Conservation (phyloP, 2,888 invertebrate species). For the Agrotis ipsilon region DNA sequence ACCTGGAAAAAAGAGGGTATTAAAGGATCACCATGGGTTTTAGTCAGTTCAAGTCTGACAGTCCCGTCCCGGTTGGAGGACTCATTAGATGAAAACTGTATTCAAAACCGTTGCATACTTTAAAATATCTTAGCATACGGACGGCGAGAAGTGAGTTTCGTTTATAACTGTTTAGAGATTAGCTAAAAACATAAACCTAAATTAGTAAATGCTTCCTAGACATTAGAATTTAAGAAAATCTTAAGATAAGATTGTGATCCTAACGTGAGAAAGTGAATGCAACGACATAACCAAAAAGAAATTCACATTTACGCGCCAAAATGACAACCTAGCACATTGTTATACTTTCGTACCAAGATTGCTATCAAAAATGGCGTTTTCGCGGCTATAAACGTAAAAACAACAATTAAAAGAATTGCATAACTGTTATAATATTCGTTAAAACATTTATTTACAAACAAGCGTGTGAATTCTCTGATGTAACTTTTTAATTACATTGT, state of each 20-base stretch:
- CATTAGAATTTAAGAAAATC: slow-evolving; percentile 20
- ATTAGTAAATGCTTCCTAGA: neutral
- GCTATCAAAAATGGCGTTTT: slow-evolving; percentile 39
- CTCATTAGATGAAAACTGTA: no score
- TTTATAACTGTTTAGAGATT: no score
- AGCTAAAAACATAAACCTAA: no score
- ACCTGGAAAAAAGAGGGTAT: no score
- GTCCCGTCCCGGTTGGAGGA: no score
- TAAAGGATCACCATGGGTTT: no score
- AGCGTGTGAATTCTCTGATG: slow-evolving; percentile 53
- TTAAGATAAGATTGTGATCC: slow-evolving; percentile 22
- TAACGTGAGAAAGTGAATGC: slow-evolving; percentile 44
- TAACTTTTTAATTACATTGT: slow-evolving; percentile 48
- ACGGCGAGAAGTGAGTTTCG: no score
- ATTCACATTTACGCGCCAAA: slow-evolving; percentile 40
- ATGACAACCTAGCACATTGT: slow-evolving; percentile 43
- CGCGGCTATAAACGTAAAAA: slow-evolving; percentile 30
- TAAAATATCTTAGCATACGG: no score
- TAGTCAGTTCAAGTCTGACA: no score
- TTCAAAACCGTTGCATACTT: no score
- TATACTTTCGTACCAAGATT: slow-evolving; percentile 49
- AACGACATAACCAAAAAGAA: slow-evolving; percentile 36
- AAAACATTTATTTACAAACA: slow-evolving; percentile 60
- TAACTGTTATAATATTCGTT: slow-evolving; percentile 47
- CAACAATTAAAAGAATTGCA: slow-evolving; percentile 49